A percentile compares a stretch with the other conserved stretches of the same genome.
Conservation (phyloP, 2,113 vertebrate species). For the Zeus faber region DNA sequence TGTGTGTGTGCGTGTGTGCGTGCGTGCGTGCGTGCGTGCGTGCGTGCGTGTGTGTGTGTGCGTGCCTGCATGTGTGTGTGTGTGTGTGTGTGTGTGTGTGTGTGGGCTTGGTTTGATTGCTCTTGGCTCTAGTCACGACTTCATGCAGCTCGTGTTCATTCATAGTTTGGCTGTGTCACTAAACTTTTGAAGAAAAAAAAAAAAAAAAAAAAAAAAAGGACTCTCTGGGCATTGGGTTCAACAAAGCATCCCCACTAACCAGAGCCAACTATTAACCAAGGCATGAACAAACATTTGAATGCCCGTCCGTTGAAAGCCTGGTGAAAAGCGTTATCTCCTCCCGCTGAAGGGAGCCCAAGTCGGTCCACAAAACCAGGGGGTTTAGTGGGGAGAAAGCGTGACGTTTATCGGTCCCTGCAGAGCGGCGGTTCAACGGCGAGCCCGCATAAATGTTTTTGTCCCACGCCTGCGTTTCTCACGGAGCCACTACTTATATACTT, state of each 20-base stretch:
- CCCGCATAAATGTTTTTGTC: constrained; percentile 35
- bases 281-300: constrained; percentile 8
- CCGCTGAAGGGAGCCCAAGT: constrained; percentile 26
- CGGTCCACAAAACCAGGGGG: constrained; percentile 33
- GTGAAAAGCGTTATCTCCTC: not conserved
- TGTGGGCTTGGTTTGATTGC: no score
- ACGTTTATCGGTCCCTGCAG: constrained; percentile 50
- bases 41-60: no score
- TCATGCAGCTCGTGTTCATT: no score
- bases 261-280: constrained; percentile 9
- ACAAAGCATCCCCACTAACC: not conserved
- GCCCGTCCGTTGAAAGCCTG: constrained; percentile 12
- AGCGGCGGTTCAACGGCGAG: constrained; percentile 41
- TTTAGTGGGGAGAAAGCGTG: constrained; percentile 24
- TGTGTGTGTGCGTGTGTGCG: no score
- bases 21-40: no score
- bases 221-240: not conserved
- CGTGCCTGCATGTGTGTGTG: no score
- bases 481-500: constrained; percentile 53
- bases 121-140: no score
- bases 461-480: constrained; percentile 43
- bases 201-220: not conserved
- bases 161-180: no score
- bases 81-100: no score
- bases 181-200: no score